Evolutionary conservation across 2,888 invertebrate genomes (phyloP), one percentile per base, ranked within the genome.

Genomic region (Folsomia manolachei): DNA sequence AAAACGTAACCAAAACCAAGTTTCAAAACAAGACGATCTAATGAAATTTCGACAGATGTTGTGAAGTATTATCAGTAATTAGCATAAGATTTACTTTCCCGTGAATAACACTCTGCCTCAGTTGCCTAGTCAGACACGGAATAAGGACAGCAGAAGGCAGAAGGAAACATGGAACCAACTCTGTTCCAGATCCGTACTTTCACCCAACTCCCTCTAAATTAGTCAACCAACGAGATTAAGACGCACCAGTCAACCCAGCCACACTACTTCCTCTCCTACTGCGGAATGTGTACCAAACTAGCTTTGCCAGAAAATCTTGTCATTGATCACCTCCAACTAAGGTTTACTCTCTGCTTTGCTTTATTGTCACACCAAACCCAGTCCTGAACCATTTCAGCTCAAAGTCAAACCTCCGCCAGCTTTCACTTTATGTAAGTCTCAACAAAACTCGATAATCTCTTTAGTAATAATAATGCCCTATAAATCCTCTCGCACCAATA

Each of bases 31-130:
- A 78, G 78, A 74, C 68, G 71, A 75, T 75, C 75, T 78, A 76
- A 77, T 77, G 79, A 77, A 79, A 77, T 79, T 78, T 77, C 79
- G 73, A 79, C 81, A 81, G 79, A 79, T 81, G 81, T 78, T 81
- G 78, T 79, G 74, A 79, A 79, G 79, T 77, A 81, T 81, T 81
- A 81, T 81, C 79, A 81, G 81, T 81, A 79, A 81, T 81, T 81
- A 81, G 79, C 81, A 81, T 81, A 81, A 79, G 79, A 81, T 77
- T 78, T 79, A 80, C 80, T 79, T 76, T 73, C 65, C 76, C 79
- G 77, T 78, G 78, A 79, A 73, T 79, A 76, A 76, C 77, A 78
- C 70, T 66, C 11, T 7, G 4, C 21, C 56, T 56, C 56, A 51
- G 9, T 9, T 51, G 18, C 51, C n/a, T n/a, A n/a, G n/a, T n/a